Conservation (phyloP, 2,888 invertebrate genomes). For the Eledona agricola region DNA sequence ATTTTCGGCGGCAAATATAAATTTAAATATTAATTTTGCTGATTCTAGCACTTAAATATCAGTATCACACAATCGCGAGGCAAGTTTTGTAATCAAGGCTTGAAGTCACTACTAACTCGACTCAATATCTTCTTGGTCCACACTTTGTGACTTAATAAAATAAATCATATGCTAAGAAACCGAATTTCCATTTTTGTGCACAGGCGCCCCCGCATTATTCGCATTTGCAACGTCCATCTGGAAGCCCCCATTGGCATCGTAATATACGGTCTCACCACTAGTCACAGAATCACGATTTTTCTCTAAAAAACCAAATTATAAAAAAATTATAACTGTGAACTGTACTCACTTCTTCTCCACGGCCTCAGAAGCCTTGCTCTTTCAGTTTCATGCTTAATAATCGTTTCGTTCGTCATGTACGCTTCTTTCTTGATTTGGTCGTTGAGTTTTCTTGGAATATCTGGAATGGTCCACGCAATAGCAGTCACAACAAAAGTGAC, state of each 20-base stretch:
- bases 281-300: slow-evolving; percentile 48
- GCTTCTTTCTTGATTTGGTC: slow-evolving; percentile 78
- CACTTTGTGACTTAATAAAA: no score
- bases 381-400: slow-evolving; percentile 74
- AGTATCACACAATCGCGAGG: no score
- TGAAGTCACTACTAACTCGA: no score
- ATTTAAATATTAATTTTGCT: no score
- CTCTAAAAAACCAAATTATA: slow-evolving; percentile 7
- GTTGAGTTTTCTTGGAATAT: slow-evolving; percentile 74
- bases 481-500: slow-evolving; percentile 76
- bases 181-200: no score
- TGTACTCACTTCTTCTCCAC: slow-evolving; percentile 8
- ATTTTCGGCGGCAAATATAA: no score
- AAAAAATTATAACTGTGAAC: background rate
- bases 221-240: background rate
- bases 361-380: slow-evolving; percentile 58
- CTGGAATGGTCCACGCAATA: slow-evolving; percentile 81
- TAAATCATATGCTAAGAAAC: no score
- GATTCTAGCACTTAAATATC: no score
- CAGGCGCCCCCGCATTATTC: background rate
- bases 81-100: no score
- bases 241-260: slow-evolving; percentile 44
- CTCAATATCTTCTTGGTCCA: no score
- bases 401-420: slow-evolving; percentile 76
- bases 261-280: slow-evolving; percentile 45